Conservation (phyloP, 1,140 invertebrate species). For the Drosophila novamexicana region DNA sequence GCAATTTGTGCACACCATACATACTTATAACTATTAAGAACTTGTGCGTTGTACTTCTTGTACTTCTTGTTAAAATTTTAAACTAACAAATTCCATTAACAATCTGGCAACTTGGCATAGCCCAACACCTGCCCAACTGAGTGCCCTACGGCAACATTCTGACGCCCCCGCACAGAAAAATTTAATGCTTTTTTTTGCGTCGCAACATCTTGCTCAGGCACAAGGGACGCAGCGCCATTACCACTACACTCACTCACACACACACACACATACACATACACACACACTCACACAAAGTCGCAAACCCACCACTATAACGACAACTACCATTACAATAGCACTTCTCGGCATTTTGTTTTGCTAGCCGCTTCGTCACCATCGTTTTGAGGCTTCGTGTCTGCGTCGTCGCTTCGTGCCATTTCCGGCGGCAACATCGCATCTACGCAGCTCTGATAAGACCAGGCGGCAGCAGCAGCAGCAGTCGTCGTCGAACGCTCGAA, state of each 20-base stretch:
- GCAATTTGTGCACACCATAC: too few relatives aligned
- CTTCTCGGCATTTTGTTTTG: constrained; percentile 74
- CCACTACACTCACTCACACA: neutral
- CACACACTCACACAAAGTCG: neutral
- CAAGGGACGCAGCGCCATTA: constrained; percentile 11
- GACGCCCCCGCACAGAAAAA: constrained; percentile 26
- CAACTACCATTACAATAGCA: constrained; percentile 59
- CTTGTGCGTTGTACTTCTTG: too few relatives aligned
- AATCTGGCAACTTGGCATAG: constrained; percentile 49
- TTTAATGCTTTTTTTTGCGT: constrained; percentile 44
- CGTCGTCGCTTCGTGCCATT: constrained; percentile 31
- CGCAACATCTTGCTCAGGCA: constrained; percentile 50
- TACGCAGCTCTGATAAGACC: constrained; percentile 52
- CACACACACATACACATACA: neutral
- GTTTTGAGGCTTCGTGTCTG: constrained; percentile 26
- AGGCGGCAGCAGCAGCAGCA: constrained; percentile 41
- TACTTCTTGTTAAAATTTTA: neutral
- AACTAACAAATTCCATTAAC: neutral
- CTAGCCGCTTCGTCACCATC: constrained; percentile 51
- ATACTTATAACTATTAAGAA: too few relatives aligned
- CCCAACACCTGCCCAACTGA: constrained; percentile 56
- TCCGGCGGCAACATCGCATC: constrained; percentile 18
- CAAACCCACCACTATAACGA: constrained; percentile 26
- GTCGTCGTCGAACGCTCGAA: constrained; percentile 61
- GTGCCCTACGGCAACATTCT: constrained; percentile 69